Evolutionary conservation across 2,113 vertebrate genomes (phyloP).

Genomic region (Charina bottae): DNA sequence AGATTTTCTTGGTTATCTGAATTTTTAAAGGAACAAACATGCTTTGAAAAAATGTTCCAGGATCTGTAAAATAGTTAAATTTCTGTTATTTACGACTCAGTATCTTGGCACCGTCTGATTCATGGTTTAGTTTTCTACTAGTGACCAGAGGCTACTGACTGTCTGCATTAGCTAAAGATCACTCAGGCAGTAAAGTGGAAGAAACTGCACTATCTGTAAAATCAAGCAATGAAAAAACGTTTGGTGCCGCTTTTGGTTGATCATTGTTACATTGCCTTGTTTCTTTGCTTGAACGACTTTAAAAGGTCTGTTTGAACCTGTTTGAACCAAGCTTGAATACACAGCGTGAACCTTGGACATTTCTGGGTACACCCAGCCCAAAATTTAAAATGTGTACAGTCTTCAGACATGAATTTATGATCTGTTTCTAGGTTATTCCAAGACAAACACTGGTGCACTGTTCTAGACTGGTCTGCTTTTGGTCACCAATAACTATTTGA

Average conservation of each 20-base stretch:
- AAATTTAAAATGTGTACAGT: constrained; percentile 5
- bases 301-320: constrained; percentile 49
- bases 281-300: constrained; percentile 38
- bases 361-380: neutral
- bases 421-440: neutral
- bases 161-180: constrained; percentile 13
- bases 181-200: constrained; percentile 50
- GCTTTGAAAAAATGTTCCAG: constrained; percentile 45
- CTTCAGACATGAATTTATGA: neutral
- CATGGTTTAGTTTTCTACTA: constrained; percentile 45
- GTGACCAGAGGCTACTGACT: constrained; percentile 32
- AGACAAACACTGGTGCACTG: neutral
- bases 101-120: neutral
- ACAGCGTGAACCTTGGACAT: constrained; percentile 3
- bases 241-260: constrained; percentile 23
- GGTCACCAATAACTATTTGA: neutral
- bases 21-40: constrained; percentile 25
- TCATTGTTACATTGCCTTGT: constrained; percentile 44
- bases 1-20: constrained; percentile 31
- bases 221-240: constrained; percentile 53
- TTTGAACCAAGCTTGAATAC: constrained; percentile 3
- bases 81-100: constrained; percentile 62
- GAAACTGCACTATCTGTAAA: constrained; percentile 57
- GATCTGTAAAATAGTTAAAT: constrained; percentile 38
- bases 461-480: too few species aligned